These are phyloP conservation scores for Pterostichus madidus DNA, from an alignment of 2,888 invertebrate genomes.

Conservation along the genomic window DNA sequence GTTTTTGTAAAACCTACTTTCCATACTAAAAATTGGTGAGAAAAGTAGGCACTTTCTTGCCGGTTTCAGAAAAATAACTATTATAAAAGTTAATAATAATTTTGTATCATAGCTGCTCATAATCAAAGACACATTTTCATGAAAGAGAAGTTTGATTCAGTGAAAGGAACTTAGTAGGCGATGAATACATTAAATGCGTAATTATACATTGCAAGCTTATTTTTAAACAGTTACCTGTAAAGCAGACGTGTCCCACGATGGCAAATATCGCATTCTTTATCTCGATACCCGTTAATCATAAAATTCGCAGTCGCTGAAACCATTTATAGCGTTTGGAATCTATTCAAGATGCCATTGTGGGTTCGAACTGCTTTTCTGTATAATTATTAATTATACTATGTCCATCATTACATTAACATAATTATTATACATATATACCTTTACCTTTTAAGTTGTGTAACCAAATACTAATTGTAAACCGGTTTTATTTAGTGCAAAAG, in stretches of 20 bases:
- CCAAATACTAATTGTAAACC: slow-evolving; percentile 66
- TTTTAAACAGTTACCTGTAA: slow-evolving; percentile 56
- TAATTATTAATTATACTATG: slow-evolving; percentile 37
- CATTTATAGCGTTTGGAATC: too few relatives aligned
- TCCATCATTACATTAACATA: slow-evolving; percentile 51
- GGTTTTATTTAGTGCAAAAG: slow-evolving; percentile 64
- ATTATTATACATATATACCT: slow-evolving; percentile 50
- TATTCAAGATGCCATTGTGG: slow-evolving; percentile 5
- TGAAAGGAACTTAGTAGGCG: slow-evolving; percentile 42
- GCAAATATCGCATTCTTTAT: slow-evolving; percentile 21
- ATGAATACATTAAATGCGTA: slow-evolving; percentile 27
- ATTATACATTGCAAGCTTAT: slow-evolving; percentile 42
- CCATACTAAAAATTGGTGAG: too few relatives aligned
- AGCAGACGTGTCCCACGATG: slow-evolving; percentile 22
- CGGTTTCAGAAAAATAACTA: too few relatives aligned
- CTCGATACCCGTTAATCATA: too few relatives aligned
- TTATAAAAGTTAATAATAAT: too few relatives aligned
- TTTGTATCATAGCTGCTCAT: too few relatives aligned
- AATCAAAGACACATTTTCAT: too few relatives aligned
- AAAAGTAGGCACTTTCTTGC: too few relatives aligned
- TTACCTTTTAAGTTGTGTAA: slow-evolving; percentile 64
- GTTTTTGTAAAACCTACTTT: too few relatives aligned
- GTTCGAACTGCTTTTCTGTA: slow-evolving; percentile 11
- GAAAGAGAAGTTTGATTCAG: background rate
- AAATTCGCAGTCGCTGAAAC: too few relatives aligned